These are phyloP conservation scores for Cliona cf. orientalis DNA, from an alignment of 37 sponge, comb jelly and placozoan species.

Conservation along the genomic window DNA sequence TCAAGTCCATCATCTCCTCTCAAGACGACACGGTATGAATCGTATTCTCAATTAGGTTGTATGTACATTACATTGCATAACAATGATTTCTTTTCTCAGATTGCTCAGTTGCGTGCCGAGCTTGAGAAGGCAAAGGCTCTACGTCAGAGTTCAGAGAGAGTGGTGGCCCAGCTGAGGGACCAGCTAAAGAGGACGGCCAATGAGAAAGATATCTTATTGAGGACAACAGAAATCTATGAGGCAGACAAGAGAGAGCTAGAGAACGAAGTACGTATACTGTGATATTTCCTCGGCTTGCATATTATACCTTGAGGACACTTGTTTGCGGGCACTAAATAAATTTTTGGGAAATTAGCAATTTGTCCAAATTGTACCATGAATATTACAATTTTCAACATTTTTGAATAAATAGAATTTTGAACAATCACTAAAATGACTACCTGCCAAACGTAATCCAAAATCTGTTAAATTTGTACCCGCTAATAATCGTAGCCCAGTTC, in stretches of 20 bases:
- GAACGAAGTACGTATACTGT: slow-evolving; percentile 42
- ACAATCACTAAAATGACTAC: too few species aligned
- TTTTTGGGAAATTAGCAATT: background rate
- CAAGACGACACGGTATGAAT: slow-evolving; percentile 48
- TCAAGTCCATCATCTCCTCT: slow-evolving; percentile 43
- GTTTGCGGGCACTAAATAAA: too few species aligned
- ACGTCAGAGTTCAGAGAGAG: background rate
- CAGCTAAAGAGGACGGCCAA: slow-evolving; percentile 15
- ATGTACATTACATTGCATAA: background rate
- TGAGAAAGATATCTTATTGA: slow-evolving; percentile 58
- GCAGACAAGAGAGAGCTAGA: slow-evolving; percentile 70
- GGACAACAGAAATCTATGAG: slow-evolving; percentile 52
- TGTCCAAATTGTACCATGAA: background rate
- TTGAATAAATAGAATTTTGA: too few species aligned
- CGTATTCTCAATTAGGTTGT: background rate
- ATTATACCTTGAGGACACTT: too few species aligned
- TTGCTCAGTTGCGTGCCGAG: slow-evolving; percentile 20
- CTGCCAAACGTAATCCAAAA: too few species aligned
- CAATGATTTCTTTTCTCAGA: slow-evolving; percentile 15
- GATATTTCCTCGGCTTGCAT: too few species aligned
- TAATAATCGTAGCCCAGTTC: too few species aligned
- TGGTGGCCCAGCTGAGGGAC: slow-evolving; percentile 32
- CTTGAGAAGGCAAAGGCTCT: slow-evolving; percentile 19
- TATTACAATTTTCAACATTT: too few species aligned
- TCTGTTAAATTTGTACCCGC: too few species aligned